Evolutionary conservation across 2,113 vertebrate species (phyloP).

Genomic region (Cricetomys ansorgei): DNA sequence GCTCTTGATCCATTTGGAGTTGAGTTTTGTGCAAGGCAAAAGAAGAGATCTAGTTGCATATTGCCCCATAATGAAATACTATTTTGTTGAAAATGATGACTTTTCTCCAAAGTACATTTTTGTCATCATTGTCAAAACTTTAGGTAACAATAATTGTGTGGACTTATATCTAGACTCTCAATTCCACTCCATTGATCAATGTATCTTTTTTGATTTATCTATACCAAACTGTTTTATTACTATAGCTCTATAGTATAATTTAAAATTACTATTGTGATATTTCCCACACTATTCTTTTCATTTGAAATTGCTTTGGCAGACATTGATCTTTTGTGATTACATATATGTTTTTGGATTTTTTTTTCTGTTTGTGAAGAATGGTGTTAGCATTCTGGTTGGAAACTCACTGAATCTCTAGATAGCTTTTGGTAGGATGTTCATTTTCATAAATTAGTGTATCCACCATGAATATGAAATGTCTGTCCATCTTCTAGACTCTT

Average conservation of each 20-base stretch:
- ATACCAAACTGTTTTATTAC: background rate
- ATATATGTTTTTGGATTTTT: background rate
- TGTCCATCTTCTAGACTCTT: background rate
- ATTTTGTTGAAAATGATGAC: background rate
- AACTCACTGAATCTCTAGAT: background rate
- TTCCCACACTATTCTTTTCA: background rate
- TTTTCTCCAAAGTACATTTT: background rate
- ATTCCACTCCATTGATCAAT: background rate
- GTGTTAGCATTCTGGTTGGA: background rate
- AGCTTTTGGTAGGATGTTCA: background rate
- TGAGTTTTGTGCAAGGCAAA: background rate
- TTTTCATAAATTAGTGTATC: background rate
- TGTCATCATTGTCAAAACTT: background rate
- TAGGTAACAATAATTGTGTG: background rate
- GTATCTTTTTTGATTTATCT: background rate
- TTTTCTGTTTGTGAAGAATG: background rate
- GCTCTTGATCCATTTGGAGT: background rate
- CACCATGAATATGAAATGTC: background rate
- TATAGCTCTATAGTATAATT: background rate
- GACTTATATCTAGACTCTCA: background rate
- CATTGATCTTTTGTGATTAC: background rate
- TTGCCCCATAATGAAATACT: background rate
- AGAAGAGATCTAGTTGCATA: background rate
- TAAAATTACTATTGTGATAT: background rate
- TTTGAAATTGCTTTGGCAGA: background rate